phyloP scores from a whole-genome alignment of 92 coral and sea anemone genomes.

The Blastomussa wellsi region DNA sequence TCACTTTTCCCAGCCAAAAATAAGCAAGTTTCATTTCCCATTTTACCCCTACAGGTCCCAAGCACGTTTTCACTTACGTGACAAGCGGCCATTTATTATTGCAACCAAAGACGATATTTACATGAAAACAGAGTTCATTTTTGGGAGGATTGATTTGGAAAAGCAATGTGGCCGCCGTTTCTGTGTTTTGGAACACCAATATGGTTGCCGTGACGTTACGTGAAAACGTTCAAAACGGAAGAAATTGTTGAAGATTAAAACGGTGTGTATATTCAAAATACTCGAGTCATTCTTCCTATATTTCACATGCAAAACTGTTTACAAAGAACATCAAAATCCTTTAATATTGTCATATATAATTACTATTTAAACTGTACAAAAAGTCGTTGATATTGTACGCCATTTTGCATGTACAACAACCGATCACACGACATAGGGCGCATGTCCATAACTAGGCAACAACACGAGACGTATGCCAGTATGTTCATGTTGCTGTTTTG shows the following conservation, averaged over 20 bases:
- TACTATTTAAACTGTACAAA: constrained; percentile 3
- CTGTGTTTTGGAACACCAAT: too few species aligned
- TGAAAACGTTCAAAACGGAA: background rate
- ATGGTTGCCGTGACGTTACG: too few species aligned
- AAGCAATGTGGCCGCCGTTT: too few species aligned
- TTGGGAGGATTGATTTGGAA: too few species aligned
- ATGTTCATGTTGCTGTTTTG: too few species aligned
- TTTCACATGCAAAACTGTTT: background rate
- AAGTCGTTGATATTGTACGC: background rate
- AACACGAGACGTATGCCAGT: background rate
- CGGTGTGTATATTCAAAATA: background rate
- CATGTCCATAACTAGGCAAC: background rate
- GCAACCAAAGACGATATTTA: too few species aligned
- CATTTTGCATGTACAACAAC: background rate
- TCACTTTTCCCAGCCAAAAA: too few species aligned
- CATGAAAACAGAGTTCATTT: too few species aligned
- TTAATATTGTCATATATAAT: background rate
- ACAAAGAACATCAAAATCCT: background rate
- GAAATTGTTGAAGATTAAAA: background rate
- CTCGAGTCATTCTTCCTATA: background rate
- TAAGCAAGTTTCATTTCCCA: too few species aligned
- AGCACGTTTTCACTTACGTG: too few species aligned
- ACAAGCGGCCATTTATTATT: too few species aligned
- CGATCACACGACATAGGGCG: background rate
- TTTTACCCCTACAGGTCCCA: too few species aligned